Evolutionary conservation across 2,113 vertebrate genomes (phyloP), one percentile per base, ranked within the genome.

Genomic region (Aplodontia rufa): DNA sequence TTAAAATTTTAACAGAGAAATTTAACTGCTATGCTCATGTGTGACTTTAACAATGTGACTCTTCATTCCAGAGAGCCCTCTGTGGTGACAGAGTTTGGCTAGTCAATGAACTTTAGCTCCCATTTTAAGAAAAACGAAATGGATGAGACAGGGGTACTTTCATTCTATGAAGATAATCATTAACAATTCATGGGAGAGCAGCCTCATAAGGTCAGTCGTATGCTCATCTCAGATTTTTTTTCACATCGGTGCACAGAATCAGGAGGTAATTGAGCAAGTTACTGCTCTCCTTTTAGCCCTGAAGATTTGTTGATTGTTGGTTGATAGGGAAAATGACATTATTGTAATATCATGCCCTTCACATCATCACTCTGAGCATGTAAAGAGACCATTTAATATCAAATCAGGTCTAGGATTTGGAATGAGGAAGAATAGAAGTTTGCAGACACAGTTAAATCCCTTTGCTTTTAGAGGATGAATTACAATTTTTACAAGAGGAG

Each of bases 401-500:
- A 91, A 58, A 86, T 95, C 42, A 93, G 88, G 71, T 80, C 81
- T 86, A 79, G 64, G 83, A 80, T 28, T 42, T 85, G 64, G 37
- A 97, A 96, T 66, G 78, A 86, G 96, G 72, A 93, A 60, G 3
- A 87, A 97, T 86, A 95, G 47, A 84, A 94, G 55, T 78, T 80
- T 94, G 80, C 45, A 93, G 55, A 90, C 91, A n/a, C 35, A 87
- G 16, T 80, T 94, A 95, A 97, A 94, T 91, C 53, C 32, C 42
- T 93, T 84, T 95, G 80, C 87, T 98, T 96, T 92, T 69, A 95
- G 90, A 92, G 4, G 0, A 97, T 96, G 88, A 98, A 98, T 97
- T 98, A 91, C 22, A 90, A 84, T 93, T 97, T 97, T 98, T 98
- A 97, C 88, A 96, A 97, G 96, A 97, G 91, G 71, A 96, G 90